A percentile compares a stretch with the other conserved stretches of the same genome.
phyloP scores from a whole-genome alignment of 2,113 vertebrate genomes.

The Tachycineta bicolor region DNA sequence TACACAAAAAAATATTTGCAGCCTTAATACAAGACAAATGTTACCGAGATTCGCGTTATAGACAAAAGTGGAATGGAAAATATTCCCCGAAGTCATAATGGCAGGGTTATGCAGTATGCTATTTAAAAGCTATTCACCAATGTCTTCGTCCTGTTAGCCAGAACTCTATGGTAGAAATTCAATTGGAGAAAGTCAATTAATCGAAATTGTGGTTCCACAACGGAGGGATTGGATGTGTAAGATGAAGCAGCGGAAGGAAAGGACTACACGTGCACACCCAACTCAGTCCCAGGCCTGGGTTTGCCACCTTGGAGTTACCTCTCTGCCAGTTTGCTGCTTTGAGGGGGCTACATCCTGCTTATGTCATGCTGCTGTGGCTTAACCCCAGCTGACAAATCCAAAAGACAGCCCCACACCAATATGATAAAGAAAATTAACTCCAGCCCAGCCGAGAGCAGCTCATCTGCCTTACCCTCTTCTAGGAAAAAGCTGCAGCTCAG shows the following conservation, averaged over 20 bases:
- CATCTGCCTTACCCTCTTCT: neutral
- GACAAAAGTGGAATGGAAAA: constrained; percentile 55
- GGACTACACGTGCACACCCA: neutral
- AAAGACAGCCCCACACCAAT: neutral
- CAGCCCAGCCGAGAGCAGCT: neutral
- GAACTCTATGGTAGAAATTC: constrained; percentile 16
- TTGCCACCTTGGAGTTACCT: neutral
- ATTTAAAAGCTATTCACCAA: constrained; percentile 54
- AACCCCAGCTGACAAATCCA: neutral
- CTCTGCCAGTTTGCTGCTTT: neutral
- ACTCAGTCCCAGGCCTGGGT: neutral
- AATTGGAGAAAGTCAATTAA: constrained; percentile 26
- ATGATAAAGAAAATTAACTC: neutral
- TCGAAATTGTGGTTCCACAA: neutral
- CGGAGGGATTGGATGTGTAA: neutral
- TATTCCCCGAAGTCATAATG: constrained; percentile 50
- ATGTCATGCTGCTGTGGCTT: neutral
- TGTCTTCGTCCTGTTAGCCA: constrained; percentile 12
- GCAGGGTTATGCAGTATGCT: constrained; percentile 20
- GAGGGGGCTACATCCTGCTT: neutral
- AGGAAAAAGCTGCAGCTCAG: neutral
- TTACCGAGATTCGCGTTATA: constrained; percentile 12
- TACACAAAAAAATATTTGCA: neutral
- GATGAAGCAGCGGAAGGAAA: neutral
- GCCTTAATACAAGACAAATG: constrained; percentile 40